Evolutionary conservation across 2,113 vertebrate genomes (phyloP).

Genomic region (Mus spicilegus): DNA sequence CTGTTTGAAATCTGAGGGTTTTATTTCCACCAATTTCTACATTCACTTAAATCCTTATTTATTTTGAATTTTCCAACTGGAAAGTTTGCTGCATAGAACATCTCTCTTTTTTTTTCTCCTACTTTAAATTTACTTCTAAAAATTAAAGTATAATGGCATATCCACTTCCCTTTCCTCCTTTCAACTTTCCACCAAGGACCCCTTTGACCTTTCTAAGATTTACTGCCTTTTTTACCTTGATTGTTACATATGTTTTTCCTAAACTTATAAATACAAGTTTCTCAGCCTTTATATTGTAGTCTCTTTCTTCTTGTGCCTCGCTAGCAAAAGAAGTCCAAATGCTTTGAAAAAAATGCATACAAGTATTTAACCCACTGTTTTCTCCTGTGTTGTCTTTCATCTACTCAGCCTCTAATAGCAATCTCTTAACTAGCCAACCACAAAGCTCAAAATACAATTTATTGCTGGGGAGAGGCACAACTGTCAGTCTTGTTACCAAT

Average conservation of each 20-base stretch:
- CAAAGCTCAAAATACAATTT: neutral
- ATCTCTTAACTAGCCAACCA: neutral
- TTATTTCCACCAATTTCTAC: neutral
- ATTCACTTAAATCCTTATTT: neutral
- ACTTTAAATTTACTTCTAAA: neutral
- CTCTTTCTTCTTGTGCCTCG: neutral
- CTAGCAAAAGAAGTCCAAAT: neutral
- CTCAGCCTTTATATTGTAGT: neutral
- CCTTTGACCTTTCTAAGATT: neutral
- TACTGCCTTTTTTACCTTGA: neutral
- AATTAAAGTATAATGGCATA: neutral
- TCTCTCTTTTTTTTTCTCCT: neutral
- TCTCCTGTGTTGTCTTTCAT: neutral
- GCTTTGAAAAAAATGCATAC: neutral
- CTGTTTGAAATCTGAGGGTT: neutral
- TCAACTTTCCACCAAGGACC: neutral
- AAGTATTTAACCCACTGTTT: neutral
- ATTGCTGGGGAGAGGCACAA: neutral
- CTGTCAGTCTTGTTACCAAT: neutral
- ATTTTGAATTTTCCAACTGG: neutral
- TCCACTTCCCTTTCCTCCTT: neutral
- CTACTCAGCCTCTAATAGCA: neutral
- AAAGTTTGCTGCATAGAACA: neutral
- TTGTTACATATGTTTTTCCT: neutral
- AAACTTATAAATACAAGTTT: too few relatives aligned